Evolutionary conservation across 2,888 invertebrate species (phyloP), one percentile per base, ranked within the genome.

Genomic region (Euspilapteryx auroguttella): DNA sequence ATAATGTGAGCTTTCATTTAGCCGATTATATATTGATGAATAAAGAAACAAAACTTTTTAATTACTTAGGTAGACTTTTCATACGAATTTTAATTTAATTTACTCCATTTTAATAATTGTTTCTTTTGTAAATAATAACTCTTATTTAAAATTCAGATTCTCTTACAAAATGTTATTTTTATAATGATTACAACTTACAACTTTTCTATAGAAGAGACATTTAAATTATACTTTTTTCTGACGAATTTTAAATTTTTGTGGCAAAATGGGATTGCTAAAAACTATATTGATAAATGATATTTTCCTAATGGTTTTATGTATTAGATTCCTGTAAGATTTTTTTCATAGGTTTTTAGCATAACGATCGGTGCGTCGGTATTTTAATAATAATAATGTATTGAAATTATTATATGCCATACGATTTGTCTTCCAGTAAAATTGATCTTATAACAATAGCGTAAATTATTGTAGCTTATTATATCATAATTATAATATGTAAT

Each of bases 381-480:
- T 44, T 51, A 52, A 52, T 55, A 47, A 58, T n/a, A 44, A 52
- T 49, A 49, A 53, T 55, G 52, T 63, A 66, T 55, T 59, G 62
- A 61, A 28, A 47, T 50, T 69, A 73, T 71, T 63, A 54, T 73
- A 73, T 64, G 76, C 76, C 76, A 76, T 76, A 76, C 75, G 64
- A 76, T 68, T 76, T 76, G 76, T 77, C 76, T 77, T 77, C 76
- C 76, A 77, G 61, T 69, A 73, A 73, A 54, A 65, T 66, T 69
- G 66, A 66, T 68, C 69, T 65, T 66, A 66, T 61, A 59, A 64
- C 68, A 68, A 69, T 73, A 75, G 71, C 49, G 52, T 65, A 63
- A 65, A 58, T 54, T 68, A 69, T 65, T 66, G 62, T 69, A 75
- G 71, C 73, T 75, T 71, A 71, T 64, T 63, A 59, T 71, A 71